A percentile compares a stretch with the other conserved stretches of the same genome.
These are phyloP conservation scores for Daptonema setosum DNA, from an alignment of 2,888 invertebrate species.

Conservation along the genomic window DNA sequence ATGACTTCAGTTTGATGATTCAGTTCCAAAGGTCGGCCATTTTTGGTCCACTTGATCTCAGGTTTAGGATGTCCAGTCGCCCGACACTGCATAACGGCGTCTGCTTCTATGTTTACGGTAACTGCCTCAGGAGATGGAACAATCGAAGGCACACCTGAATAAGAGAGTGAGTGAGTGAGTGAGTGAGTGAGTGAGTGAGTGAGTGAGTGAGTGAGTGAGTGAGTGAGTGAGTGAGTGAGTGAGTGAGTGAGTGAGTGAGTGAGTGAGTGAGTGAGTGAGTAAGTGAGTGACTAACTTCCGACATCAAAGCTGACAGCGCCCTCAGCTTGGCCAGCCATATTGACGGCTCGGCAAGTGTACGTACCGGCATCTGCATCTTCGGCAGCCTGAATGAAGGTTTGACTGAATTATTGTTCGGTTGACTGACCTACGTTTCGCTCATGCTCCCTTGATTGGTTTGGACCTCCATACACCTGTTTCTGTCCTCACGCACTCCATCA, in stretches of 20 bases:
- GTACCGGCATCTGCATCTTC: slow-evolving; percentile 37
- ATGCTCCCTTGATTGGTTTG: too few relatives aligned
- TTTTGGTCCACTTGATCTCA: slow-evolving; percentile 28
- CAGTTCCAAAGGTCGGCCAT: slow-evolving; percentile 20
- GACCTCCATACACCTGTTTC: too few relatives aligned
- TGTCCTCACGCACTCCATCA: too few relatives aligned
- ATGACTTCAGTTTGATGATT: slow-evolving; percentile 18
- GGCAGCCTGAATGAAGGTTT: slow-evolving; percentile 17
- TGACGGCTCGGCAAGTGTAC: slow-evolving; percentile 40
- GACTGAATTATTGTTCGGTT: not conserved
- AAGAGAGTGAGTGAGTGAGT: not conserved
- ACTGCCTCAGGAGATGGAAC: slow-evolving; percentile 26
- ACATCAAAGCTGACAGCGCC: slow-evolving; percentile 21
- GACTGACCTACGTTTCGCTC: not conserved
- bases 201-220: too few relatives aligned
- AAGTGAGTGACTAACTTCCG: slow-evolving; percentile 16
- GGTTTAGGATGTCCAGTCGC: slow-evolving; percentile 31
- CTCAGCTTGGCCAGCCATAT: slow-evolving; percentile 36
- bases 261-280: too few relatives aligned
- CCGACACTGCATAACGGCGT: slow-evolving; percentile 28
- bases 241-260: too few relatives aligned
- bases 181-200: too few relatives aligned
- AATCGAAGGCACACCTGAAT: slow-evolving; percentile 29
- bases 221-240: not conserved
- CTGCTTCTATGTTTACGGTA: slow-evolving; percentile 29